Conservation (phyloP, 2,113 vertebrate species). For the Perca flavescens region DNA sequence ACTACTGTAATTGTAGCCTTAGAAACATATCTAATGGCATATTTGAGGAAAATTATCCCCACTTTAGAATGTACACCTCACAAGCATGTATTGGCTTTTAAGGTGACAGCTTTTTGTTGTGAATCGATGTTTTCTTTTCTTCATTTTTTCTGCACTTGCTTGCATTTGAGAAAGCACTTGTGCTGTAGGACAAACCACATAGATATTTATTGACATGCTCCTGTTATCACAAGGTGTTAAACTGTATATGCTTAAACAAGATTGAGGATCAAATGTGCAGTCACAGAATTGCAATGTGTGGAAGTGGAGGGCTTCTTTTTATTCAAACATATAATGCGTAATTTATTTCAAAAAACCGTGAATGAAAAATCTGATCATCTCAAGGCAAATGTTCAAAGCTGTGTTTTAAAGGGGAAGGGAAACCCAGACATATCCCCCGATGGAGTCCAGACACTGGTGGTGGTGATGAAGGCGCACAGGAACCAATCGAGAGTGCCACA, state of each 20-base stretch:
- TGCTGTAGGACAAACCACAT: not conserved
- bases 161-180: not conserved
- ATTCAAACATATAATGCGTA: not conserved
- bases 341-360: not conserved
- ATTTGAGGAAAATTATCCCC: not conserved
- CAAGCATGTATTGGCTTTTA: not conserved
- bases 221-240: not conserved
- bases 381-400: not conserved
- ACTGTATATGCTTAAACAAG: not conserved
- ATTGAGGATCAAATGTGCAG: not conserved
- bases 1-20: not conserved
- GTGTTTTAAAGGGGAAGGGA: no score
- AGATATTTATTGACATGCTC: not conserved
- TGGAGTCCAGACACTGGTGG: no score
- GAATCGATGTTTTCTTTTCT: not conserved
- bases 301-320: no score
- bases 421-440: no score
- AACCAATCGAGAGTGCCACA: no score
- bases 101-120: not conserved
- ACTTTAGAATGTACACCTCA: not conserved
- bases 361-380: not conserved
- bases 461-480: no score
- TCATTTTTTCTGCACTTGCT: not conserved
- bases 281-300: no score
- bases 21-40: conserved; percentile 14